Percentiles rank a stretch among this genome's conserved stretches.
These are phyloP conservation scores for Heterodera filipjevi DNA, from an alignment of 2,888 invertebrate genomes.

Conservation along the genomic window DNA sequence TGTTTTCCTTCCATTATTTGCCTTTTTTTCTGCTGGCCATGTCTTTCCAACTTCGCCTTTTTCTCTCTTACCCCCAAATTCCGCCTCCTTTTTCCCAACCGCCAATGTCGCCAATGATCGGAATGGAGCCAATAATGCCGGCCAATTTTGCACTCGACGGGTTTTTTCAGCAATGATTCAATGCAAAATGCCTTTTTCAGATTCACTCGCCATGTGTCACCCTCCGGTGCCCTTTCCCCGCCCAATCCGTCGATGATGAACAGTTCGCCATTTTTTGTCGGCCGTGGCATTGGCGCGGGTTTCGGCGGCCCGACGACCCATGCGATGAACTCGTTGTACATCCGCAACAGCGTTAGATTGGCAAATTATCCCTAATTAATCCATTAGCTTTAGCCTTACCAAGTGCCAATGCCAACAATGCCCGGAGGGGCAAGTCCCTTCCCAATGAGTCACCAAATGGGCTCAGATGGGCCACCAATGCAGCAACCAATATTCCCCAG, in stretches of 20 bases:
- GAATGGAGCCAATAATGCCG: slow-evolving; percentile 12
- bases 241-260: neutral
- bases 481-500: slow-evolving; percentile 4
- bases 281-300: neutral
- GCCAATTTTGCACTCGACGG: neutral
- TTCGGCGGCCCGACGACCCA: neutral
- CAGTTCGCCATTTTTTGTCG: neutral
- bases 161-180: neutral
- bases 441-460: neutral
- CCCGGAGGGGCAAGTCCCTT: neutral
- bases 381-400: neutral
- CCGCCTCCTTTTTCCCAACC: neutral
- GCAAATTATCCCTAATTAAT: neutral
- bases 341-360: slow-evolving; percentile 6
- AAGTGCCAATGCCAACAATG: neutral
- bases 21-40: neutral
- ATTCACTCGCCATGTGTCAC: neutral
- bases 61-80: neutral
- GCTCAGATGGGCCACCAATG: neutral
- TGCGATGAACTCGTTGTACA: neutral
- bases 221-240: neutral
- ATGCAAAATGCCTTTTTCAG: neutral
- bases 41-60: neutral
- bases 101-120: neutral
- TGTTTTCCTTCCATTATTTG: neutral